Base-by-base conservation (phyloP, 2,888 invertebrate genomes). In the Rambutsinella grinnellia region DNA sequence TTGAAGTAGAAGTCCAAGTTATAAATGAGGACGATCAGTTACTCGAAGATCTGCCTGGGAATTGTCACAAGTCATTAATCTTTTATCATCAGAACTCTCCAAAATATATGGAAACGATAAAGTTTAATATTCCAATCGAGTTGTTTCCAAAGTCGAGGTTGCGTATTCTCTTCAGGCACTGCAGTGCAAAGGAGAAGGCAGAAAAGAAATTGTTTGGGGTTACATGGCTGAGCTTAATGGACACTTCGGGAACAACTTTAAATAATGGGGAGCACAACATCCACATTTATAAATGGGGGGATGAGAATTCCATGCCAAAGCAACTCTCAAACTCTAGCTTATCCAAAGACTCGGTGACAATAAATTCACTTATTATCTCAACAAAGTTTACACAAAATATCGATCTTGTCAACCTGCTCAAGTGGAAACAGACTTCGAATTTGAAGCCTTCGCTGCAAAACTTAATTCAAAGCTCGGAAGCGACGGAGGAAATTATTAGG, bases 341-440 rank as follows among this genome's bases (percentile, higher is more conserved):
- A 15, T 68, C 68, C 17, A 78, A 78, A 46, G 74, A 78, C 28
- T 36, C 53, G 6, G 67, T 61, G 24, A 60, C 61, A 17, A 24
- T 97, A 10, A 91, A 91, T 84, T 96, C 97, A 0, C 86, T 95
- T 49, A 88, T 98, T 24, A 97, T 96, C 86, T 97, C 97, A 23
- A 97, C 97, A n/a, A 98, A 98, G 87, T 89, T 97, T 8, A 97
- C 98, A 0, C 97, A 97, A 87, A 97, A 97, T 85, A 93, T 93
- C 85, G 96, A 97, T 87, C 88, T 97, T 28, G 87, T 97, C 77
- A 94, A 95, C 3, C 87, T 97, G 53, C 88, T 98, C 2, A 94
- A 96, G 86, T 97, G 97, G 97, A 93, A 95, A 49, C 79, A 79
- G 81, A 92, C 93, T 0, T 92, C 93, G 26, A 71, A 76, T 36